Conservation (phyloP, 2,113 vertebrate genomes). For the Canis aureus region DNA sequence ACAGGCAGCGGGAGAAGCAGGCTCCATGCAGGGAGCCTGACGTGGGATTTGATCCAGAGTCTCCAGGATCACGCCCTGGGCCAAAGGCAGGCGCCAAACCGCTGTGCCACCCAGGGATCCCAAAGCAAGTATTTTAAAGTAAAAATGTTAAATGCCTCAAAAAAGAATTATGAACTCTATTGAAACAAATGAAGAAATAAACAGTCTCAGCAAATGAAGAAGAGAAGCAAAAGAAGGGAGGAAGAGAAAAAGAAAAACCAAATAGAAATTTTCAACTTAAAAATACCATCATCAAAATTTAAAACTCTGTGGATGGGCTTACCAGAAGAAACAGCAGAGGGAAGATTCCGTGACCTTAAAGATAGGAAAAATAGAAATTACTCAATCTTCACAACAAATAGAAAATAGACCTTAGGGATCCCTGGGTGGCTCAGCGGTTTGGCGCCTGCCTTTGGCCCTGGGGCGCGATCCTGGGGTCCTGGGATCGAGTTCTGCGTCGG, state of each 20-base stretch:
- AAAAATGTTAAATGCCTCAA: background rate
- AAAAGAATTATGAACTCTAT: background rate
- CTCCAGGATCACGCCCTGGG: too few relatives aligned
- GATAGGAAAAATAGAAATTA: background rate
- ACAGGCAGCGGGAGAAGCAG: too few relatives aligned
- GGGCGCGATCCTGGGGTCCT: too few relatives aligned
- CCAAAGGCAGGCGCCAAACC: too few relatives aligned
- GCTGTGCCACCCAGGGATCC: too few relatives aligned
- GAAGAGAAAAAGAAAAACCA: background rate
- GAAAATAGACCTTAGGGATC: background rate
- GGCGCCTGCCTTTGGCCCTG: too few relatives aligned
- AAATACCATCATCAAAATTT: background rate
- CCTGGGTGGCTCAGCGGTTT: too few relatives aligned
- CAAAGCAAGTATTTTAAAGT: background rate
- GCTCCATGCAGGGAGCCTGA: too few relatives aligned
- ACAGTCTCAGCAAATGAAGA: background rate
- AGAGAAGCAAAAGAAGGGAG: background rate
- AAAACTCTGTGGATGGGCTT: background rate
- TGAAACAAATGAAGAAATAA: conserved; percentile 13
- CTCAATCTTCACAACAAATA: background rate
- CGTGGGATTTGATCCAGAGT: too few relatives aligned
- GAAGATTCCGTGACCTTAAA: background rate
- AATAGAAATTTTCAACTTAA: background rate
- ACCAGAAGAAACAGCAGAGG: background rate
- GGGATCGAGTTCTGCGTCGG: too few relatives aligned